These are phyloP conservation scores for Peromyscus nudipes DNA, from an alignment of 2,797 vertebrate species.

Conservation along the genomic window DNA sequence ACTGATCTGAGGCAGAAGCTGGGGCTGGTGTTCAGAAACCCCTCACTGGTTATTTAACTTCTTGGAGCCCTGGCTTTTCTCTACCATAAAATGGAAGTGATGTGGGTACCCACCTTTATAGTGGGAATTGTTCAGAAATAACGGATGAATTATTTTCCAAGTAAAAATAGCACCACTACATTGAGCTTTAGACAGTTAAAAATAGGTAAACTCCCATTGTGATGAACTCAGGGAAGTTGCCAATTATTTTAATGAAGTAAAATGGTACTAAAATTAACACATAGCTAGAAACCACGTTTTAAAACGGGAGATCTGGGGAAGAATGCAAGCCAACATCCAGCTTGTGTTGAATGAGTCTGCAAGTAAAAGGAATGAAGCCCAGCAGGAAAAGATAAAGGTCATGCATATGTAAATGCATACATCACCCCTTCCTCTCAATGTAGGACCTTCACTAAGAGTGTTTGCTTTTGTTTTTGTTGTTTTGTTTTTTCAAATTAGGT, in stretches of 20 bases:
- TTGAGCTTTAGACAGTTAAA: constrained; percentile 77
- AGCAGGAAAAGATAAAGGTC: constrained; percentile 1
- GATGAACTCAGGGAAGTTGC: constrained; percentile 74
- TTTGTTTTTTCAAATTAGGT: constrained; percentile 22
- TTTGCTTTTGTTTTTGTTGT: background rate
- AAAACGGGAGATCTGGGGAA: constrained; percentile 42
- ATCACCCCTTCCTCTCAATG: background rate
- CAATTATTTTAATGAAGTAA: constrained; percentile 81
- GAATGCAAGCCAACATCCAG: constrained; percentile 39
- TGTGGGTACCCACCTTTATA: constrained; percentile 19
- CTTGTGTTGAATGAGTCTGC: constrained; percentile 48
- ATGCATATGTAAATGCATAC: background rate
- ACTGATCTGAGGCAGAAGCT: background rate
- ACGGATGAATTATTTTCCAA: constrained; percentile 62
- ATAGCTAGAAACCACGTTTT: constrained; percentile 64
- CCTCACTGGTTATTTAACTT: background rate
- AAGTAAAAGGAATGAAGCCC: constrained; percentile 25
- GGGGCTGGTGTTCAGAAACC: background rate
- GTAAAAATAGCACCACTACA: constrained; percentile 69
- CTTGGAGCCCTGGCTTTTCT: background rate
- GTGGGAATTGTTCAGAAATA: constrained; percentile 58
- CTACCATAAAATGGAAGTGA: background rate
- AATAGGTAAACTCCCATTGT: constrained; percentile 78
- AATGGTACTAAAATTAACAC: constrained; percentile 78
- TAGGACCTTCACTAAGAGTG: background rate